Evolutionary conservation across 2,113 vertebrate species (phyloP), one percentile per base, ranked within the genome.

Genomic region (Trogon melanurus): DNA sequence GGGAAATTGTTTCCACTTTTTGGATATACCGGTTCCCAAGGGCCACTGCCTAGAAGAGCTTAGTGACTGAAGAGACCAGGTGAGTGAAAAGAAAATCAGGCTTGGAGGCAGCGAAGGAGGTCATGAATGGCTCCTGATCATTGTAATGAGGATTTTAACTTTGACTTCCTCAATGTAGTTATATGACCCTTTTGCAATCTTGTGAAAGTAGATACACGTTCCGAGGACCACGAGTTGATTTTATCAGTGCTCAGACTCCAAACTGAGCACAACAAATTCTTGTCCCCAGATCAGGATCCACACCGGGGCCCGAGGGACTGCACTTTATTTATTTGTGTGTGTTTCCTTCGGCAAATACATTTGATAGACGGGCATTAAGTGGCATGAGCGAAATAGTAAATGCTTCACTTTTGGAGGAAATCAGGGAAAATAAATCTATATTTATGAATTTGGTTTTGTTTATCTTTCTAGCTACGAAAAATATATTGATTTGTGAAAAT

Each of bases 401-500:
- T 79, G 51, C 79, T 84, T 76, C 75, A 27, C 27, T 72, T 95
- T 94, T 0, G 1, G 71, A 71, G 73, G 56, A 92, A 96, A 87
- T 84, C 79, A 79, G 61, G 51, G 70, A 60, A 89, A 85, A 70
- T 30, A 80, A 79, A 80, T 56, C 62, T 70, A 2, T 73, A 44
- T 83, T 83, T 88, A 61, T 88, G 50, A 72, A 73, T 75, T 82
- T 53, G 14, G 27, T 30, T 69, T 83, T 85, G 25, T 91, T 85
- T 91, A 27, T 51, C 48, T 74, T 72, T 50, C 51, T 34, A 51
- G 71, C 58, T 87, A 94, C 65, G 21, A 71, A 80, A 89, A 94
- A 73, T 79, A 93, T n/a, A 96, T 85, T 71, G 76, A 94, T 95
- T 83, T 65, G 64, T 91, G 79, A 50, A 91, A 84, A 89, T 85